A percentile compares a stretch with the other conserved stretches of the same genome.
phyloP scores from a whole-genome alignment of 1,140 invertebrate species.

The Achatina immaculata region DNA sequence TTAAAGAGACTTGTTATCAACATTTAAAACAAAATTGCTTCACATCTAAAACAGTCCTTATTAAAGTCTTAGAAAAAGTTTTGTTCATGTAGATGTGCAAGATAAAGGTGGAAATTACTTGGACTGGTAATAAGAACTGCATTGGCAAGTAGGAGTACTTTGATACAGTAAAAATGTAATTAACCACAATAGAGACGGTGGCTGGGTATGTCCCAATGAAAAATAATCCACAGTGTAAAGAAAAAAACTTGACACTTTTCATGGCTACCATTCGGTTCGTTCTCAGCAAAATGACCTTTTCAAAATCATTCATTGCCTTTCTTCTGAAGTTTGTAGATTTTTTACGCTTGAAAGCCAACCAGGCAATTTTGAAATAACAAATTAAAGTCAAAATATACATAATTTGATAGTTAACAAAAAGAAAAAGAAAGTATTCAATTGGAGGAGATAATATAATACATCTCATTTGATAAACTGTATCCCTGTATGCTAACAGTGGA shows the following conservation, averaged over 20 bases:
- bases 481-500: background rate
- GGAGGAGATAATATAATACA: background rate
- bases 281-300: background rate
- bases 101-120: background rate
- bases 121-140: background rate
- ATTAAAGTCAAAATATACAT: background rate
- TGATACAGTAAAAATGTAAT: background rate
- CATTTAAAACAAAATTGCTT: background rate
- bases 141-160: background rate
- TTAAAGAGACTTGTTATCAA: background rate
- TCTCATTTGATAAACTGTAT: background rate
- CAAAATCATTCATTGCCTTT: background rate
- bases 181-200: background rate
- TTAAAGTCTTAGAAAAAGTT: background rate
- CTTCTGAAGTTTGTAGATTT: background rate
- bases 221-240: background rate
- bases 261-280: background rate
- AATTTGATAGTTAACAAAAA: background rate
- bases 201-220: background rate
- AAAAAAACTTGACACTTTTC: background rate
- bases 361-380: background rate
- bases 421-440: background rate
- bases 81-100: background rate
- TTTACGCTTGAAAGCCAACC: background rate
- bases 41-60: background rate